Percentiles rank a stretch among this genome's conserved stretches.
Conservation (phyloP, 1,140 invertebrate genomes). For the Apocrypta bakeri region DNA sequence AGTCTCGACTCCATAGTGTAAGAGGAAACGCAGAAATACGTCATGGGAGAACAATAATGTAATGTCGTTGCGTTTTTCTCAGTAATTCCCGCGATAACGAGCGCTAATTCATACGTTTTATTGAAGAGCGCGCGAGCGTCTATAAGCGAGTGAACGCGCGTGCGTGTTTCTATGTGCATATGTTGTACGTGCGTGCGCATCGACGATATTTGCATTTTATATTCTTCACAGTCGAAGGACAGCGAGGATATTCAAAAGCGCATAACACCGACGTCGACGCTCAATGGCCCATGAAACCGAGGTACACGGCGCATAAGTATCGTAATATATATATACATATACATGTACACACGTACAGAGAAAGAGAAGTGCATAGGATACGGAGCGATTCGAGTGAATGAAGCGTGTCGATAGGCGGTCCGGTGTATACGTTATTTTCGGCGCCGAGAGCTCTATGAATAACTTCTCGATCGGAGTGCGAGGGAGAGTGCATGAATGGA, state of each 20-base stretch:
- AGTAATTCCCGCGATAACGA: too few species aligned
- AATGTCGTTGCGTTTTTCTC: too few species aligned
- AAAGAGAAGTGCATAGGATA: too few species aligned
- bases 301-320: background rate
- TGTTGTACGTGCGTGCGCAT: too few species aligned
- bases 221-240: background rate
- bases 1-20: too few species aligned
- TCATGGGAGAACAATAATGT: too few species aligned
- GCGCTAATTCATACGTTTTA: background rate
- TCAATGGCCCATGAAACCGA: background rate
- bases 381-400: background rate
- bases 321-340: background rate
- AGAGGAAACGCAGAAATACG: too few species aligned
- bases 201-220: background rate
- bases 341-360: background rate
- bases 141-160: too few species aligned
- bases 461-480: background rate
- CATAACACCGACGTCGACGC: too few species aligned
- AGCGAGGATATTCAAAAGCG: too few species aligned
- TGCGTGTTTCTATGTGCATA: too few species aligned
- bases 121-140: background rate
- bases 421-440: background rate
- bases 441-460: background rate
- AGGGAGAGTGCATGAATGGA: background rate
- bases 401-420: background rate